Conservation (phyloP, 2,888 invertebrate genomes). For the Ophion costatus region DNA sequence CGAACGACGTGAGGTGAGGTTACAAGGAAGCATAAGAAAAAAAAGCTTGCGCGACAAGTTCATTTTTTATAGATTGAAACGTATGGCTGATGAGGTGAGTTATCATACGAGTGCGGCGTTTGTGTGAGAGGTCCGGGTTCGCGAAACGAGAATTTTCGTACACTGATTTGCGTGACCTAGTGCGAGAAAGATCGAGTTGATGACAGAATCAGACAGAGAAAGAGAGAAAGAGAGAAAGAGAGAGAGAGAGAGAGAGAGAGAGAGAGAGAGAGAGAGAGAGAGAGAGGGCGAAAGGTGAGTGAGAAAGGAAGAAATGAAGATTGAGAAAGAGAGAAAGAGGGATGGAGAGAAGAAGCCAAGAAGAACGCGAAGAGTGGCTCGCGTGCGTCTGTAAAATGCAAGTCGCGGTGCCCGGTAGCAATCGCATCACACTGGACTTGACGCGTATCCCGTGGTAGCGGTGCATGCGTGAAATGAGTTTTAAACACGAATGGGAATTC, state of each 20-base stretch:
- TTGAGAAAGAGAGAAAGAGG: background rate
- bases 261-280: conserved; percentile 39
- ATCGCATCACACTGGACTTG: conserved; percentile 51
- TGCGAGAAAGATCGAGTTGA: conserved; percentile 56
- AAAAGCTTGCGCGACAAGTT: no score
- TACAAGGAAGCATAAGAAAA: no score
- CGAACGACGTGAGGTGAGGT: no score
- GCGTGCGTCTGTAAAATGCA: conserved; percentile 59
- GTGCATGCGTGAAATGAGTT: conserved; percentile 76
- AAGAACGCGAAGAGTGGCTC: conserved; percentile 37
- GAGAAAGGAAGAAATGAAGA: background rate
- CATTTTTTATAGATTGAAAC: no score
- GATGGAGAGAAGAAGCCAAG: background rate
- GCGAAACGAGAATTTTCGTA: conserved; percentile 48
- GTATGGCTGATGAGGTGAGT: no score
- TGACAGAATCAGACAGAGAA: conserved; percentile 4
- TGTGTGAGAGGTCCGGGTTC: conserved; percentile 2
- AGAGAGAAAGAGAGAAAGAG: no score
- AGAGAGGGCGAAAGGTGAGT: conserved; percentile 23
- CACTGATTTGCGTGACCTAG: conserved; percentile 69
- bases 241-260: background rate
- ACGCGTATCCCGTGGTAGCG: conserved; percentile 56
- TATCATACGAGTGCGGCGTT: no score
- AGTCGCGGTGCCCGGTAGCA: conserved; percentile 51
- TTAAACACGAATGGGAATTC: conserved; percentile 74